Evolutionary conservation across 1,140 invertebrate genomes (phyloP), one percentile per base, ranked within the genome.

Genomic region (Cydia pomonella): DNA sequence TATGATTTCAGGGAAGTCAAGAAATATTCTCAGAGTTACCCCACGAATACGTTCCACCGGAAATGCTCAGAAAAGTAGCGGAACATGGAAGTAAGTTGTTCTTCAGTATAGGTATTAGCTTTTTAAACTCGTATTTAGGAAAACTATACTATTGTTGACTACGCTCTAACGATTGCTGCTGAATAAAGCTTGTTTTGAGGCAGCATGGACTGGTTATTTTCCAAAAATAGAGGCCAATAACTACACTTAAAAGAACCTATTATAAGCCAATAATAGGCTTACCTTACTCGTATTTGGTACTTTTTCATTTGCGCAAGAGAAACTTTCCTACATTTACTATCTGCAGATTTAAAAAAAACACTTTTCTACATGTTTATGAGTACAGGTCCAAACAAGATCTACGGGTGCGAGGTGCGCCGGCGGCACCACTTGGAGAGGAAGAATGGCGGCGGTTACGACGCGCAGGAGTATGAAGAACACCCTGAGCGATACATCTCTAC

Each of bases 11-110:
- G 95, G 98, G 98, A 59, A 98, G 98, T n/a, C 98, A 99, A 93
- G 98, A 99, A 94, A 96, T 99, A 18, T 99, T 99, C 87, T 97
- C 98, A 88, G 98, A 99, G 86, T 93, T 99, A 50, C 99, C 99
- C 0, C 96, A 98, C 87, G 99, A 99, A 92, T 99, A 99, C 90
- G 98, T 99, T 7, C 96, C 98, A 23, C 97, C 98, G 0, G 97
- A 98, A 86, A 97, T 98, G 94, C 92, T 99, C 29, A 95, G 97
- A 73, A 99, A 99, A 94, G 98, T 99, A 3, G 97, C 98, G 0
- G 96, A 98, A 89, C 98, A 99, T 91, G 99, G 99, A 84, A 97
- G 98, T 98, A 94, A 95, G 95, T 93, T n/a, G 47, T 75, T 18
- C 50, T 53, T 13, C 6, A 18, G 0, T 5, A 18, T 53, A n/a